Base-by-base conservation (phyloP, 1,140 invertebrate species). In the Bursaphelenchus mucronatus region DNA sequence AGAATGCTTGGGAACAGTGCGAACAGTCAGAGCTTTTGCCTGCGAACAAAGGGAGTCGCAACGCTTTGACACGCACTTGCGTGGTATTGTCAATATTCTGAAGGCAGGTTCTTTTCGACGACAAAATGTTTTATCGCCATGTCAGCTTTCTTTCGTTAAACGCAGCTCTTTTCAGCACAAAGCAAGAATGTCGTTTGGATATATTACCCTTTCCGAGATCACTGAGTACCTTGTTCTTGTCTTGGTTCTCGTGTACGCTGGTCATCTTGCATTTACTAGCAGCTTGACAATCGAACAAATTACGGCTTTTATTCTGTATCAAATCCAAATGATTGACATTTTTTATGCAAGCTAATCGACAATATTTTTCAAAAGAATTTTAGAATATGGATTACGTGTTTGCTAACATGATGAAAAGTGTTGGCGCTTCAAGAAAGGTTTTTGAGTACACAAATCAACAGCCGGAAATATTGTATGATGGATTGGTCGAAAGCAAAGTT, bases 401-500 rank as follows among this genome's bases (percentile, higher is more conserved):
- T 53, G 78, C 82, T 10, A 81, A 81, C 11, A 45, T 83, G 13
- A 84, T 83, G 83, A 75, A 82, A 58, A 75, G 82, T 53, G 76
- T 82, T 50, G 83, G 83, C 13, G 82, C 83, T n/a, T 82, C 82
- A 0, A 59, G 82, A 39, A 84, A 84, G 70, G 82, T 83, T 15
- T 84, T 84, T 71, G 80, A 84, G 64, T 83, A 83, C 56, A 79
- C 84, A 17, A 68, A 82, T 64, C 69, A 82, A 9, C 68, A 78
- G 64, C 82, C 83, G 30, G 53, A 69, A 19, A 75, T 83, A 40
- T 5, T 41, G 5, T 55, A 76, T 49, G 69, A 81, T 17, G 78
- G 78, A 11, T 47, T 9, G 10, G 19, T 4, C 6, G 41, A 55
- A 44, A 4, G 30, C 1, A n/a, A n/a, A 21, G 64, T 79, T 2